A percentile compares a stretch with the other conserved stretches of the same genome.
Conservation (phyloP, 2,888 invertebrate genomes). For the Cosmia trapezina region DNA sequence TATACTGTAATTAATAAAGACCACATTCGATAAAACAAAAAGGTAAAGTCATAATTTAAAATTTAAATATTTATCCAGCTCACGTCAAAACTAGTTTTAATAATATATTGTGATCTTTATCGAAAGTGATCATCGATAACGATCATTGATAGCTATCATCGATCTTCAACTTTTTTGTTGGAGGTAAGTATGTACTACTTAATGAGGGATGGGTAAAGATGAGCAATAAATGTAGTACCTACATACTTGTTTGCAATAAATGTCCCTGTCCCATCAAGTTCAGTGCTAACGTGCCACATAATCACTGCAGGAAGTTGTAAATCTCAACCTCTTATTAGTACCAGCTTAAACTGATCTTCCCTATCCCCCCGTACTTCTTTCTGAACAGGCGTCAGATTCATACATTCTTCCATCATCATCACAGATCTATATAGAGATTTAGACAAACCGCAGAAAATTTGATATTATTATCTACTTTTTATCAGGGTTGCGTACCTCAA, state of each 20-base stretch:
- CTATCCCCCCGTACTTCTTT: constrained; percentile 37
- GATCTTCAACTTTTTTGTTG: constrained; percentile 49
- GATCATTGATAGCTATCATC: constrained; percentile 41
- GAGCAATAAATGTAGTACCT: constrained; percentile 54
- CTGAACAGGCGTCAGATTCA: constrained; percentile 46
- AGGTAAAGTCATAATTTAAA: constrained; percentile 39
- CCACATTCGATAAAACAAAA: constrained; percentile 45
- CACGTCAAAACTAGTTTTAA: constrained; percentile 48
- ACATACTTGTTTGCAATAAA: constrained; percentile 26
- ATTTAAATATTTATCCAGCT: constrained; percentile 51
- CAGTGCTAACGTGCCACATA: constrained; percentile 75
- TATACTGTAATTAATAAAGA: constrained; percentile 31
- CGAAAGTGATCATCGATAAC: constrained; percentile 44
- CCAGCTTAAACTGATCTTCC: constrained; percentile 72
- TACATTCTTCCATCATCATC: constrained; percentile 34
- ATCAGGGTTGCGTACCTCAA: too few species aligned
- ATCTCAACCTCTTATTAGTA: constrained; percentile 80
- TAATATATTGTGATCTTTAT: constrained; percentile 53
- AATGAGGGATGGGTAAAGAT: constrained; percentile 50
- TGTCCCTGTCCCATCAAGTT: constrained; percentile 75
- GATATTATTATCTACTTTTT: constrained; percentile 82
- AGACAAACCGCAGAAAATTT: constrained; percentile 80
- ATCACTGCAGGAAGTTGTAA: constrained; percentile 86
- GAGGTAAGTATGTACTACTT: constrained; percentile 12
- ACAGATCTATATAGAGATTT: constrained; percentile 66